These are phyloP conservation scores for Holacanthella duospinosa DNA, from an alignment of 2,888 invertebrate genomes.

Conservation along the genomic window DNA sequence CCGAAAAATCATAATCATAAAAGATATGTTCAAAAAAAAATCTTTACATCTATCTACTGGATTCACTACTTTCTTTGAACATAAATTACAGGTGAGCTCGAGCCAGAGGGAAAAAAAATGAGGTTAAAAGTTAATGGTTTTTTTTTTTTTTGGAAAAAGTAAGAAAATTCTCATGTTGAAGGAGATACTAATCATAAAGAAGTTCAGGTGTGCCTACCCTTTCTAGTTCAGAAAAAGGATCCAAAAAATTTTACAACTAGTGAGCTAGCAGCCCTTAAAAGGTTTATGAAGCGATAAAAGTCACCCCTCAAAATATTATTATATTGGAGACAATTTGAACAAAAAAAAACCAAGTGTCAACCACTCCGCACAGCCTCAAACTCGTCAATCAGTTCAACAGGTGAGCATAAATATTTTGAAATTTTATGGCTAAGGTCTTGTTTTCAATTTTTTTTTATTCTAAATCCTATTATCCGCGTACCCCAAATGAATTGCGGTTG, in stretches of 20 bases:
- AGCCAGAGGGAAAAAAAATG: neutral
- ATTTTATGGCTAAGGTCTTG: no score
- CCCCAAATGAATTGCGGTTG: neutral
- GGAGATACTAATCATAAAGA: neutral
- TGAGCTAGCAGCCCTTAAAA: neutral
- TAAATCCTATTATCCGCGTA: neutral
- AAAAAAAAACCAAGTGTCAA: neutral
- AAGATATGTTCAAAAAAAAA: neutral
- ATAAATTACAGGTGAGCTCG: neutral
- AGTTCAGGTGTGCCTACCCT: neutral
- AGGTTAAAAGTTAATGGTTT: neutral
- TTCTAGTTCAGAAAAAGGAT: neutral
- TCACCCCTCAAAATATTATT: no score
- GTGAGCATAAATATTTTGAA: constrained; percentile 10
- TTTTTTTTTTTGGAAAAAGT: no score
- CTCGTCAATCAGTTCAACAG: constrained; percentile 6
- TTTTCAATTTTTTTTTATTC: neutral
- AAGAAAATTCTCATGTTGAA: no score
- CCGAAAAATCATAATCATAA: constrained; percentile 2
- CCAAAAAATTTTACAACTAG: neutral
- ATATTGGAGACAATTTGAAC: neutral
- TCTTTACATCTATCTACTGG: neutral
- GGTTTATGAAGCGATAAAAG: constrained; percentile 10
- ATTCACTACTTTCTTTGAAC: neutral
- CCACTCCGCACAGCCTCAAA: neutral